Evolutionary conservation across 2,113 vertebrate genomes (phyloP).

Genomic region (Phyllostomus discolor): DNA sequence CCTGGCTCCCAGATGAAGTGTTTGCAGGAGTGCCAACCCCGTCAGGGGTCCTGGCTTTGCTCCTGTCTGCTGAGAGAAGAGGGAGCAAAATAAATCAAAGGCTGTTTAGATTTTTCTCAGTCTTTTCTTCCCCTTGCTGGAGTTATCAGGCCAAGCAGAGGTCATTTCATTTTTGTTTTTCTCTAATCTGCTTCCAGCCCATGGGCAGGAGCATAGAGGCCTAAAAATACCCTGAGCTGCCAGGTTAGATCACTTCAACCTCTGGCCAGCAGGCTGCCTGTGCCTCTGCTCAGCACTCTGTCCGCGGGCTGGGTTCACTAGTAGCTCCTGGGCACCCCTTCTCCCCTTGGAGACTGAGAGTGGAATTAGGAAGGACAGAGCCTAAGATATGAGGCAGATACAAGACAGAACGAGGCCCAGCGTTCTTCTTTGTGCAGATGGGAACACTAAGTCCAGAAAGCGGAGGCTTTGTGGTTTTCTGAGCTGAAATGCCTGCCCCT

Average conservation of each 20-base stretch:
- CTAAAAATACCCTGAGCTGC: slow-evolving; percentile 53
- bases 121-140: not conserved
- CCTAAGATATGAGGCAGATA: not conserved
- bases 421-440: not conserved
- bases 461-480: not conserved
- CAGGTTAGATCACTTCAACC: not conserved
- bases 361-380: not conserved
- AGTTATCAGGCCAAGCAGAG: slow-evolving; percentile 44
- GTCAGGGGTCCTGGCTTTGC: not conserved
- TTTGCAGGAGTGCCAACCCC: not conserved
- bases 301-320: not conserved
- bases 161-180: slow-evolving; percentile 48
- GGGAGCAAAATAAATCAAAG: not conserved
- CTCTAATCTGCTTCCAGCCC: slow-evolving; percentile 57
- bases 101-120: not conserved
- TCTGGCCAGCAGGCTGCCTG: not conserved
- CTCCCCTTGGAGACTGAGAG: not conserved
- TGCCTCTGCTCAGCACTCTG: not conserved
- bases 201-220: not conserved
- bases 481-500: not conserved
- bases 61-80: not conserved
- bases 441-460: not conserved
- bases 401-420: not conserved
- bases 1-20: not conserved
- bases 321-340: not conserved